Evolutionary conservation across 2,888 invertebrate species (phyloP).

Genomic region (Chesias legatella): DNA sequence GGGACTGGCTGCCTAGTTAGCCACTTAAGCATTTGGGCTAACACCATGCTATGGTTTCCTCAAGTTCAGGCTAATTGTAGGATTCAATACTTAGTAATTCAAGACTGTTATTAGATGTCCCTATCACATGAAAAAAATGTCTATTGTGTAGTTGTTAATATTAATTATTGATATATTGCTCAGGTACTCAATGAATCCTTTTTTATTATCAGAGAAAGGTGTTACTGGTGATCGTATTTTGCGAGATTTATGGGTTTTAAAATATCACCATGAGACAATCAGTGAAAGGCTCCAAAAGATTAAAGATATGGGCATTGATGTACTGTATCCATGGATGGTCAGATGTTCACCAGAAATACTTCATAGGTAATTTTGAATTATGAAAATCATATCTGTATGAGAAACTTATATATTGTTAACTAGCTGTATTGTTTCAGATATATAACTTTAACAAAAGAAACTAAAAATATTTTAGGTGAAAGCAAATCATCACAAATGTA

Average conservation of each 20-base stretch:
- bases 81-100: too few species aligned
- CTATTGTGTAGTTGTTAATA: too few species aligned
- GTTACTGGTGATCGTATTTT: conserved; percentile 77
- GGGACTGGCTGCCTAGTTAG: too few species aligned
- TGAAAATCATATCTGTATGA: not conserved
- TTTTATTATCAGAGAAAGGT: conserved; percentile 65
- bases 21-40: too few species aligned
- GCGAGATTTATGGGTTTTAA: conserved; percentile 83
- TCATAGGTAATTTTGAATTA: conserved; percentile 61
- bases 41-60: too few species aligned
- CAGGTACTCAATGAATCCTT: not conserved
- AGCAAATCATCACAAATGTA: conserved; percentile 73
- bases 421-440: conserved; percentile 44
- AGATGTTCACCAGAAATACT: conserved; percentile 80
- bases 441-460: conserved; percentile 57
- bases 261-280: conserved; percentile 79
- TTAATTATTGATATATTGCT: too few species aligned
- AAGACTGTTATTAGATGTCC: too few species aligned
- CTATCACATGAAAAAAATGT: too few species aligned
- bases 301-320: conserved; percentile 66
- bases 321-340: conserved; percentile 84
- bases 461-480: conserved; percentile 73
- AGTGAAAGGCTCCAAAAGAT: conserved; percentile 70
- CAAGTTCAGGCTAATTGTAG: too few species aligned
- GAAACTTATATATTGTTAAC: not conserved